Conservation (phyloP, 2,888 invertebrate species). For the Aspidiotus destructor region DNA sequence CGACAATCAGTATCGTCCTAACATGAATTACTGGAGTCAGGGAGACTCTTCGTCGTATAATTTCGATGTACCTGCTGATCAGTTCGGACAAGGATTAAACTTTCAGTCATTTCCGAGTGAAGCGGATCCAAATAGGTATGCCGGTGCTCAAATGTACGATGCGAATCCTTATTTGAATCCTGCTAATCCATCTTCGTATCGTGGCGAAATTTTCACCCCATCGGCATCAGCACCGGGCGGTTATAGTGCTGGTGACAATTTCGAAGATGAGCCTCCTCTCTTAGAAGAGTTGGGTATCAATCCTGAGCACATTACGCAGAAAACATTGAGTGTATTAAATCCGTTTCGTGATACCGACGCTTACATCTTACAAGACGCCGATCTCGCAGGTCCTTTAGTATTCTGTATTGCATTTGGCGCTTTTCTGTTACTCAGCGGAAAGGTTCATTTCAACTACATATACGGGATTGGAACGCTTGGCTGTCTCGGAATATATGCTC, state of each 20-base stretch:
- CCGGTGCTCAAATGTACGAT: constrained; percentile 15
- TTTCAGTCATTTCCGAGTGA: constrained; percentile 18
- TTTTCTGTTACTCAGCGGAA: constrained; percentile 56
- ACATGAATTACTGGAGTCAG: not conserved
- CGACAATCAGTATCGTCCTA: not conserved
- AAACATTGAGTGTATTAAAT: constrained; percentile 63
- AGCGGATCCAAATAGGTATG: not conserved
- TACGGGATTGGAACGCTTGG: constrained; percentile 86
- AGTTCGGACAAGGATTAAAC: constrained; percentile 10
- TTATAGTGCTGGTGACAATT: constrained; percentile 12
- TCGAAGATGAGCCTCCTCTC: constrained; percentile 24
- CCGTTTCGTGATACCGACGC: constrained; percentile 53
- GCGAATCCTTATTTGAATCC: constrained; percentile 25
- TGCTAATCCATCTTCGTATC: constrained; percentile 4
- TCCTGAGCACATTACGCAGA: no score
- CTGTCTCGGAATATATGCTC: constrained; percentile 76
- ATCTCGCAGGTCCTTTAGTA: constrained; percentile 65
- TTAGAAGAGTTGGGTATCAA: constrained; percentile 7
- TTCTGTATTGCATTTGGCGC: constrained; percentile 64
- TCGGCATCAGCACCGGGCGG: not conserved
- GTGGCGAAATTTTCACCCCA: constrained; percentile 21
- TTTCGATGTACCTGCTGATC: not conserved
- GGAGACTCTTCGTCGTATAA: not conserved
- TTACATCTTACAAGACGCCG: constrained; percentile 54
- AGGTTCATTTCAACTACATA: constrained; percentile 82